phyloP scores from a whole-genome alignment of 2,888 invertebrate species.

The Allolobophora icterica region DNA sequence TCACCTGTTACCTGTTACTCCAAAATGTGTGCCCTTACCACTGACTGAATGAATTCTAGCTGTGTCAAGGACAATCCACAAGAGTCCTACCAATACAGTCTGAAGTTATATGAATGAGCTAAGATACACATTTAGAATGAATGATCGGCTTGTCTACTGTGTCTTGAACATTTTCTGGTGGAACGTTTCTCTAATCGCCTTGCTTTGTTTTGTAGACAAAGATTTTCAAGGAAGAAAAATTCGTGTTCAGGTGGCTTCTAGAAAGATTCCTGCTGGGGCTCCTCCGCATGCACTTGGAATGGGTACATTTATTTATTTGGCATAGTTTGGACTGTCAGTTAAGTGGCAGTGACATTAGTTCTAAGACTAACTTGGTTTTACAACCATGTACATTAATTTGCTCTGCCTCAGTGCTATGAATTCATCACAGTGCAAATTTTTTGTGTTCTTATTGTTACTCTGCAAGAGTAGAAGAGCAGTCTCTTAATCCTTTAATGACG shows the following conservation, averaged over 20 bases:
- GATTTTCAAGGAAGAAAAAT: slow-evolving; percentile 82
- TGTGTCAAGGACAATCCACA: background rate
- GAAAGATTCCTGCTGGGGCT: slow-evolving; percentile 69
- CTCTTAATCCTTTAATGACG: too few relatives aligned
- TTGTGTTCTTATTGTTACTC: background rate
- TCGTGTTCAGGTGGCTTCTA: slow-evolving; percentile 81
- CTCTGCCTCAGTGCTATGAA: background rate
- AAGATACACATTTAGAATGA: background rate
- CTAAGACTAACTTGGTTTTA: background rate
- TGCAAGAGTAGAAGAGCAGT: too few relatives aligned
- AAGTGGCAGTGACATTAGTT: background rate
- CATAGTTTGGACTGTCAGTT: background rate
- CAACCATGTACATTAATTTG: background rate
- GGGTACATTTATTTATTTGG: background rate
- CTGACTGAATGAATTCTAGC: background rate
- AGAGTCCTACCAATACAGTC: background rate
- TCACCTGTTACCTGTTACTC: too few relatives aligned
- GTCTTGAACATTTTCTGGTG: background rate
- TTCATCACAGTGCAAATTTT: background rate
- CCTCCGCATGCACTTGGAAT: background rate
- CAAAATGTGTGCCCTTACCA: background rate
- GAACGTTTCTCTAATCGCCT: background rate
- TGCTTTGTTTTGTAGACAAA: slow-evolving; percentile 56
- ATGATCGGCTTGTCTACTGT: background rate
- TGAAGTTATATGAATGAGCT: background rate